Evolutionary conservation across 2,888 invertebrate genomes (phyloP), one percentile per base, ranked within the genome.

Genomic region (Petrolisthes manimaculis): DNA sequence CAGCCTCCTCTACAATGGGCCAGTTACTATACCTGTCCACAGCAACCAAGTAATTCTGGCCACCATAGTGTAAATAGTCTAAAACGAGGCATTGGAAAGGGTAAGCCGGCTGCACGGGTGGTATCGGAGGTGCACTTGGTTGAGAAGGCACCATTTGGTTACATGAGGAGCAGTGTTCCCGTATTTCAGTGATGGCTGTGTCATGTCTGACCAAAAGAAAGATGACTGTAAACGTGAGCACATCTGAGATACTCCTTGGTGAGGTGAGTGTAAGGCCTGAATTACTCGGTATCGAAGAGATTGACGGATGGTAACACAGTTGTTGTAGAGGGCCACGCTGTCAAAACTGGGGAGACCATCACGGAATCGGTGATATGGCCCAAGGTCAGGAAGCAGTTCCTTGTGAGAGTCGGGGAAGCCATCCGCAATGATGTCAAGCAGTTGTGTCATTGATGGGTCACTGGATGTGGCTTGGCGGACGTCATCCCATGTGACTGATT

Each of bases 121-220:
- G 74, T 4, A 14, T 54, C 24, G 86, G 67, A 18, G 86, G 81
- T 67, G 81, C 69, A 80, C 21, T 51, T 8, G 51, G 86, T 21
- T 81, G 86, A 24, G 86, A 86, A 9, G 86, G 86, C 9, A 74
- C 56, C 81, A 37, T 74, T 3, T 21, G 55, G 82, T 81, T 86
- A 14, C 81, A 74, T 4, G 51, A 21, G 51, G 21, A 53, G 24
- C 86, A 82, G n/a, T 4, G 14, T 8, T 18, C 81, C 55, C 82
- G 74, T 5, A 54, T 74, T 9, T 21, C 55, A n/a, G 37, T 18
- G 55, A 86, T 86, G 55, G 71, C 5, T 5, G 55, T 12, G 61
- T 86, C 80, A 86, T 74, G 54, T 74, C 82, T 53, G 86, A 55
- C 82, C 74, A 86, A 24, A 86, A 81, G 81, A 21, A 61, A 12